Percentiles rank a stretch among this genome's conserved stretches.
phyloP scores from a whole-genome alignment of 2,113 vertebrate genomes.

The Cinclus mexicanus region DNA sequence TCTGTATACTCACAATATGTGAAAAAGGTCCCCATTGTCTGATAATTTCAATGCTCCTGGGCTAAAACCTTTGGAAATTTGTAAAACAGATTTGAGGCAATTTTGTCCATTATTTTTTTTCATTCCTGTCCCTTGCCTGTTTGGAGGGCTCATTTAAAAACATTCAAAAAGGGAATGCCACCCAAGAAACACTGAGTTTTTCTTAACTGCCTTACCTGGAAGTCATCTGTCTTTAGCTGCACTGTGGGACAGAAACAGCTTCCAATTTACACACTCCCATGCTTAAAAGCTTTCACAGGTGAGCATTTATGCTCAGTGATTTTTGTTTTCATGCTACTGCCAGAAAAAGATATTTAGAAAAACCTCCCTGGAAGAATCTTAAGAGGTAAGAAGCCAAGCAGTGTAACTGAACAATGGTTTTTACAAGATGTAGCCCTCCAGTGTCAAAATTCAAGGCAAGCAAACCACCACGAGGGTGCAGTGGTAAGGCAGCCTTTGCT shows the following conservation, averaged over 20 bases:
- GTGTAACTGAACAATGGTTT: not conserved
- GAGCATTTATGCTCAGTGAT: not conserved
- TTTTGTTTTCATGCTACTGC: not conserved
- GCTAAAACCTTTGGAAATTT: not conserved
- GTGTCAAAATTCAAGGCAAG: not conserved
- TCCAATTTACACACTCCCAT: not conserved
- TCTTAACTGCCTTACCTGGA: not conserved
- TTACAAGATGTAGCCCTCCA: not conserved
- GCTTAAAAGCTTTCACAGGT: not conserved
- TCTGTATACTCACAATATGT: not conserved
- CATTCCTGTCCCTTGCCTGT: not conserved
- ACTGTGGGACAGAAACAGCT: not conserved
- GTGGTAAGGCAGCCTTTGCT: not conserved
- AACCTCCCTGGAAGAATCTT: not conserved
- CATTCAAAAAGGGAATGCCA: not conserved
- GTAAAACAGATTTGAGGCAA: not conserved
- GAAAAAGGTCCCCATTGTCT: not conserved
- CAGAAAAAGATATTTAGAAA: not conserved
- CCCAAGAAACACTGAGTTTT: rapidly evolving
- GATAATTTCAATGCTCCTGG: not conserved
- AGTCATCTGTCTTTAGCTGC: not conserved
- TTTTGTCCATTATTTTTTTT: not conserved
- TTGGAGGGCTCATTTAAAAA: not conserved
- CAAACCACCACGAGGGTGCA: not conserved
- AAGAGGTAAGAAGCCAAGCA: not conserved